These are phyloP conservation scores for Danio rerio DNA, from an alignment of 2,113 vertebrate species.

Conservation along the genomic window DNA sequence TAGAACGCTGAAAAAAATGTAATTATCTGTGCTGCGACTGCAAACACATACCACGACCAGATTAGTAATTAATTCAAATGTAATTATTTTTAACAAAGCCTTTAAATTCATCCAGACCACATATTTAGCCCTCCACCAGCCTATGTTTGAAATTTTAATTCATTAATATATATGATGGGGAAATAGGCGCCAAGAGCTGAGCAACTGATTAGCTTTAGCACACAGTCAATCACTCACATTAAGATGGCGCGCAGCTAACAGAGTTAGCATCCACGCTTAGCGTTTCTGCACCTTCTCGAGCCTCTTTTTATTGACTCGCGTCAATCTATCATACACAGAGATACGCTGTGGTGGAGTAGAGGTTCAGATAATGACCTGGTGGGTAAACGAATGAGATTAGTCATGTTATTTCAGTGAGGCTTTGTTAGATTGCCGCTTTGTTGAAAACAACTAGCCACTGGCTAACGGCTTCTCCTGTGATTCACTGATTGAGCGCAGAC, in stretches of 20 bases:
- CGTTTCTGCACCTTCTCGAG: conserved; percentile 5
- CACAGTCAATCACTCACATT: not conserved
- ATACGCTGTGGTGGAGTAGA: not conserved
- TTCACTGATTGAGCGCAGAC: conserved; percentile 61
- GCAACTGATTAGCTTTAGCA: conserved; percentile 36
- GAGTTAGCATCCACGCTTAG: conserved; percentile 33
- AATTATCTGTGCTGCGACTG: not conserved
- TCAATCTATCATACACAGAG: not conserved
- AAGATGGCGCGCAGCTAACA: conserved; percentile 46
- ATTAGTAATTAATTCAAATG: not conserved
- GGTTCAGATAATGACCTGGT: not conserved
- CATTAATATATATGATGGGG: not conserved
- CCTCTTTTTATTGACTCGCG: not conserved
- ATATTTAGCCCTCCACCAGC: not conserved
- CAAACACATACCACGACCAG: not conserved
- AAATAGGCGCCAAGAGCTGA: conserved; percentile 12
- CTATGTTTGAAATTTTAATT: not conserved
- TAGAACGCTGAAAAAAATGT: too few species aligned
- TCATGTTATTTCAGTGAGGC: not conserved
- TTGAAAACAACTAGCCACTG: conserved; percentile 59
- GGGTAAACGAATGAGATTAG: not conserved
- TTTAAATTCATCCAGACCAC: too few species aligned
- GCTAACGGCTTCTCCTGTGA: conserved; percentile 50
- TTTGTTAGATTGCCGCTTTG: conserved; percentile 77
- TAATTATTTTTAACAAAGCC: not conserved